Evolutionary conservation across 2,113 vertebrate genomes (phyloP).

Genomic region (Balaenoptera acutorostrata): DNA sequence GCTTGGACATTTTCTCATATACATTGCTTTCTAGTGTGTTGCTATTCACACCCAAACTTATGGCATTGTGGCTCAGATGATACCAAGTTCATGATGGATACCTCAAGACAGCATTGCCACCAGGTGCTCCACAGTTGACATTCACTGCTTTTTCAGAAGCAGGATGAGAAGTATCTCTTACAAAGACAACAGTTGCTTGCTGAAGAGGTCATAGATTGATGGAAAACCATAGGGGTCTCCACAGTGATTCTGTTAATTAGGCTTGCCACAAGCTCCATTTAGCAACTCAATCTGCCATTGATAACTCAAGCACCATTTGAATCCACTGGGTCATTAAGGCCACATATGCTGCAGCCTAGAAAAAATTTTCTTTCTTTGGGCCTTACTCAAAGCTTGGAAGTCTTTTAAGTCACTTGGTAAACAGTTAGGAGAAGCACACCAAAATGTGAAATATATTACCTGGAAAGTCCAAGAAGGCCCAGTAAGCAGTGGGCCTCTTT

Average conservation of each 20-base stretch:
- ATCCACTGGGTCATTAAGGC: background rate
- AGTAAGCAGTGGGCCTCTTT: background rate
- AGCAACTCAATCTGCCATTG: background rate
- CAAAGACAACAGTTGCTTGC: background rate
- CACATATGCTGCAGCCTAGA: background rate
- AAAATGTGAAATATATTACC: background rate
- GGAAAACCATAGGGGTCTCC: background rate
- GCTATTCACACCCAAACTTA: background rate
- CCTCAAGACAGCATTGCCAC: background rate
- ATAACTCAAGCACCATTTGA: background rate
- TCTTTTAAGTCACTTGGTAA: background rate
- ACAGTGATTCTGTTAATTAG: background rate
- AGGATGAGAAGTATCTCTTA: background rate
- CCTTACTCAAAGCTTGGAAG: background rate
- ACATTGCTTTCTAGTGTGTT: background rate
- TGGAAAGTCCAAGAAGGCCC: background rate
- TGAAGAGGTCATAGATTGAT: background rate
- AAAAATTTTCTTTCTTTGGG: background rate
- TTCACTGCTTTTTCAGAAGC: background rate
- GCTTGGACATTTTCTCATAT: background rate
- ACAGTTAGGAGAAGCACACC: background rate
- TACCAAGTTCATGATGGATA: background rate
- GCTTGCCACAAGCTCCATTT: background rate
- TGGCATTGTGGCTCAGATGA: background rate
- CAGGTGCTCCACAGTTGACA: background rate